Evolutionary conservation across 2,113 vertebrate species (phyloP).

Genomic region (Urocolius indicus): DNA sequence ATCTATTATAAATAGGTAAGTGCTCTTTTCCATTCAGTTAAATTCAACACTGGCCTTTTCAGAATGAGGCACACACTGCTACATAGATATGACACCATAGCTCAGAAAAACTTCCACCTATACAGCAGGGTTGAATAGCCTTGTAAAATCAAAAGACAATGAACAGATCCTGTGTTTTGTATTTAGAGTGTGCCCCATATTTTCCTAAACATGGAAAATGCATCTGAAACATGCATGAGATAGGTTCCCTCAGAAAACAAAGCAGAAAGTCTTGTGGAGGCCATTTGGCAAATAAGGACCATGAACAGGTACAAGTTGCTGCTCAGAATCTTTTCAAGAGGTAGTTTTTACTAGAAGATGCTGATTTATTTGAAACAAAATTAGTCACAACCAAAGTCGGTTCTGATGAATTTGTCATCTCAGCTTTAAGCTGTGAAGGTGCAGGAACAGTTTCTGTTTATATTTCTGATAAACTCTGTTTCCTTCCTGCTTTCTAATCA

Average conservation of each 20-base stretch:
- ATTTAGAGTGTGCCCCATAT: background rate
- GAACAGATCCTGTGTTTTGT: background rate
- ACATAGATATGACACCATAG: rapidly evolving
- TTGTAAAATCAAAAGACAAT: background rate
- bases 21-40: background rate
- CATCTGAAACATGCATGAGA: background rate
- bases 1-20: background rate
- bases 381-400: background rate
- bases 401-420: background rate
- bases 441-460: background rate
- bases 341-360: background rate
- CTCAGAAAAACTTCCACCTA: background rate
- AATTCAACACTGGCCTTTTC: background rate
- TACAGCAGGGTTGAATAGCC: background rate
- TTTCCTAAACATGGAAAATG: background rate
- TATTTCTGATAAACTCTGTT: background rate
- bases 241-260: background rate
- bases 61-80: background rate
- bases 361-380: background rate
- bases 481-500: background rate
- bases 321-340: background rate
- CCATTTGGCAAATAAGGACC: background rate
- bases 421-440: background rate
- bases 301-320: background rate
- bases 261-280: background rate